These are phyloP conservation scores for Cephonodes hylas DNA, from an alignment of 2,888 invertebrate genomes.

Conservation along the genomic window DNA sequence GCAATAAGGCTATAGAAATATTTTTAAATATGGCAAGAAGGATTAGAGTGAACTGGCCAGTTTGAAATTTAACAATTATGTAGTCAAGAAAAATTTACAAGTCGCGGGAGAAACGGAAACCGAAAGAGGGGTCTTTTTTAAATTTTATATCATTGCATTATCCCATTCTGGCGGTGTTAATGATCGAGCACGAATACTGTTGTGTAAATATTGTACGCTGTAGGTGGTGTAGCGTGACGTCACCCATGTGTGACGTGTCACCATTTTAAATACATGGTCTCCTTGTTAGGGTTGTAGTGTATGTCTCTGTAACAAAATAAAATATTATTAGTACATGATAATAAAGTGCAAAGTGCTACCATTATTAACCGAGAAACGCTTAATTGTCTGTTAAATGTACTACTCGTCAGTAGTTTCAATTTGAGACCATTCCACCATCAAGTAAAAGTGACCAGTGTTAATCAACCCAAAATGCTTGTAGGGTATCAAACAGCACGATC, in stretches of 20 bases:
- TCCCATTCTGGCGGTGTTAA: slow-evolving; percentile 73
- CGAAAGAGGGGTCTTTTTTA: slow-evolving; percentile 27
- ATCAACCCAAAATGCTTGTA: slow-evolving; percentile 56
- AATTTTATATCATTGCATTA: slow-evolving; percentile 57
- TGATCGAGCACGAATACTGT: slow-evolving; percentile 78
- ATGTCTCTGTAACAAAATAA: slow-evolving; percentile 71
- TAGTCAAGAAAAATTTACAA: slow-evolving; percentile 21
- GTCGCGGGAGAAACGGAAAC: slow-evolving; percentile 20
- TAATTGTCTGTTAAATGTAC: too few relatives aligned
- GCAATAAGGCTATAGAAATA: not conserved
- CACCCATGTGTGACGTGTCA: slow-evolving; percentile 70
- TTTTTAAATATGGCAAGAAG: not conserved
- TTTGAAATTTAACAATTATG: slow-evolving; percentile 21
- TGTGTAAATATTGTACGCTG: slow-evolving; percentile 48
- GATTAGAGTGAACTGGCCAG: slow-evolving; percentile 13
- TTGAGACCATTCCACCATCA: too few relatives aligned
- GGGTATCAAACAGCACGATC: slow-evolving; percentile 59
- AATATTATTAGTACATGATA: slow-evolving; percentile 1
- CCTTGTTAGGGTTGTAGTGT: slow-evolving; percentile 68
- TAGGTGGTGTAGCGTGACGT: slow-evolving; percentile 34
- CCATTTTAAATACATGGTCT: slow-evolving; percentile 70
- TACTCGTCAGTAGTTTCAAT: too few relatives aligned
- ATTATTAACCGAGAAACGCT: too few relatives aligned
- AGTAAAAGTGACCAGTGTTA: slow-evolving; percentile 19
- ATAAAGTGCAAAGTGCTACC: too few relatives aligned